A percentile compares a stretch with the other conserved stretches of the same genome.
These are phyloP conservation scores for Styela clava DNA, from an alignment of 23 tunicate genomes.

Conservation along the genomic window DNA sequence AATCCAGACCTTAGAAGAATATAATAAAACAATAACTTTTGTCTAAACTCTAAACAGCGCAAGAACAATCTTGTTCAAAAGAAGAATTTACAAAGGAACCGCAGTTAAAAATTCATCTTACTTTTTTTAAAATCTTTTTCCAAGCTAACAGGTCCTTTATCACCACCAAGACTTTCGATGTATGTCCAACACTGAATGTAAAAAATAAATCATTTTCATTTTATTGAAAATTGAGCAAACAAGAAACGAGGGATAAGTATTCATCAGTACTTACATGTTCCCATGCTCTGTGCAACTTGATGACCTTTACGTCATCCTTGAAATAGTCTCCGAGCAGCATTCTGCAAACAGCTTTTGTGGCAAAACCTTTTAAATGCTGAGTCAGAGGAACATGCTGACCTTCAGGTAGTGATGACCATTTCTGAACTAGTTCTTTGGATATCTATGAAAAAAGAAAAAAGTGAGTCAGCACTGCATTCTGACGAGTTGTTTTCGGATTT, in stretches of 20 bases:
- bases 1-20: too few species aligned
- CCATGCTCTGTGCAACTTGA: constrained; percentile 65
- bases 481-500: too few species aligned
- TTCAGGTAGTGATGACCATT: constrained; percentile 66
- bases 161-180: constrained; percentile 12
- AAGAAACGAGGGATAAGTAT: too few species aligned
- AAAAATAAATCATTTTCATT: too few species aligned
- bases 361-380: constrained; percentile 69
- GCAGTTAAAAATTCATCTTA: too few species aligned
- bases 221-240: too few species aligned
- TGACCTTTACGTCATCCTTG: constrained; percentile 43
- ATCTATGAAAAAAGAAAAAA: constrained; percentile 35
- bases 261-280: constrained; percentile 46
- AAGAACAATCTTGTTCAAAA: too few species aligned
- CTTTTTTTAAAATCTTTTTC: constrained; percentile 22
- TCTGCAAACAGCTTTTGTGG: constrained; percentile 69
- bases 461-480: too few species aligned
- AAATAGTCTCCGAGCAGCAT: constrained; percentile 74
- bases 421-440: constrained; percentile 52
- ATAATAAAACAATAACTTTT: too few species aligned
- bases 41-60: too few species aligned
- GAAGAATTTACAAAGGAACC: too few species aligned
- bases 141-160: constrained; percentile 15
- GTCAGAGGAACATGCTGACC: constrained; percentile 79
- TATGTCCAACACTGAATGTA: constrained; percentile 33